A percentile compares a stretch with the other conserved stretches of the same genome.
These are phyloP conservation scores for Augochlora pura DNA, from an alignment of 1,140 invertebrate genomes.

Conservation along the genomic window DNA sequence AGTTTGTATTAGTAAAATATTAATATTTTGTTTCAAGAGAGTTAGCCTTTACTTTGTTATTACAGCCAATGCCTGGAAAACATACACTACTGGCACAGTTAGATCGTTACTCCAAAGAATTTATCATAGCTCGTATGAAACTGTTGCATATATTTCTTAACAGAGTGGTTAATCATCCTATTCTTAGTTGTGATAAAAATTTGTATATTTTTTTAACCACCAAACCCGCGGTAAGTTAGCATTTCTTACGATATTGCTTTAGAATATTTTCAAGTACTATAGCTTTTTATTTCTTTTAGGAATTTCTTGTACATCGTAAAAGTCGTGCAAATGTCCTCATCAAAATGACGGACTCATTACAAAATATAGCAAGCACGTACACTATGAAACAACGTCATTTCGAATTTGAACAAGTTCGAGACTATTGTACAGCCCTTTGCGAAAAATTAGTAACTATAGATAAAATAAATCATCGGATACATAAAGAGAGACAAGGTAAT, in stretches of 20 bases:
- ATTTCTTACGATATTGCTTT: not conserved
- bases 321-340: conserved; percentile 82
- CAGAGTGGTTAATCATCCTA: conserved; percentile 85
- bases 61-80: conserved; percentile 87
- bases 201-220: conserved; percentile 86
- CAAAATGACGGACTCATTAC: conserved; percentile 83
- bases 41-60: conserved; percentile 57
- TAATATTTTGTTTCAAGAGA: not conserved
- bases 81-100: conserved; percentile 86
- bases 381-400: conserved; percentile 82
- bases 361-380: conserved; percentile 82
- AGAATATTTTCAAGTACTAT: not conserved
- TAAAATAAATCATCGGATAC: conserved; percentile 84
- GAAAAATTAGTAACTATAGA: conserved; percentile 86
- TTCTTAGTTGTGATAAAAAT: conserved; percentile 86
- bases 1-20: not conserved
- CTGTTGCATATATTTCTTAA: conserved; percentile 87
- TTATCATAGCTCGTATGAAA: conserved; percentile 86
- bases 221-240: conserved; percentile 82
- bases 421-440: conserved; percentile 83
- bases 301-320: conserved; percentile 85
- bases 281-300: conserved; percentile 74
- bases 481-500: conserved; percentile 85
- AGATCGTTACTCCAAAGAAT: conserved; percentile 88
- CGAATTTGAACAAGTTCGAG: conserved; percentile 85